Conservation (phyloP, 2,888 invertebrate species). For the Phyllotreta striolata region DNA sequence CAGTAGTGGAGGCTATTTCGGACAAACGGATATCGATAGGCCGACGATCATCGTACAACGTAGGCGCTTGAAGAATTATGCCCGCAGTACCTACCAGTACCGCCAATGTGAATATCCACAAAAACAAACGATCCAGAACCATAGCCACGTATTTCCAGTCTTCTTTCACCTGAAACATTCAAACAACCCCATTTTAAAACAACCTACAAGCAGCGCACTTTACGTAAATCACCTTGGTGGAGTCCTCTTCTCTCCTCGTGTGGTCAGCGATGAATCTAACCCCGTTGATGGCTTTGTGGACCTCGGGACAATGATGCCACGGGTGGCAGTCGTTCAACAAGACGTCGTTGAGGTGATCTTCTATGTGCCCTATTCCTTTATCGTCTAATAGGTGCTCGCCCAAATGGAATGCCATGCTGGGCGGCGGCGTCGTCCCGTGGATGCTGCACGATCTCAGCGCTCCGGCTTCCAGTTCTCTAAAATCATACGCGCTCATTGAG, state of each 20-base stretch:
- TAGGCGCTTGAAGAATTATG: slow-evolving; percentile 94
- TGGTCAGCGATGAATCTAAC: slow-evolving; percentile 93
- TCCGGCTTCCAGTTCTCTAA: slow-evolving; percentile 66
- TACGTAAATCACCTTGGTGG: slow-evolving; percentile 75
- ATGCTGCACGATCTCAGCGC: slow-evolving; percentile 66
- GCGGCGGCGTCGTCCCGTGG: slow-evolving; percentile 69
- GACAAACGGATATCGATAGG: slow-evolving; percentile 89
- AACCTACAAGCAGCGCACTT: not conserved
- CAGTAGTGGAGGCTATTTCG: slow-evolving; percentile 88
- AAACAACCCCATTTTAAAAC: not conserved
- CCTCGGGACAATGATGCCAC: slow-evolving; percentile 91
- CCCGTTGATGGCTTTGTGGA: slow-evolving; percentile 92
- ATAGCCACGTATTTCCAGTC: slow-evolving; percentile 99
- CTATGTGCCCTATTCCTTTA: slow-evolving; percentile 44
- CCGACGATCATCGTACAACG: slow-evolving; percentile 89
- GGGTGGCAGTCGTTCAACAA: slow-evolving; percentile 68
- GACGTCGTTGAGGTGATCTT: slow-evolving; percentile 52
- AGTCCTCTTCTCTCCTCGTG: slow-evolving; percentile 90
- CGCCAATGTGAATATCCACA: slow-evolving; percentile 96
- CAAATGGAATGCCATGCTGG: slow-evolving; percentile 62
- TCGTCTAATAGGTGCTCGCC: slow-evolving; percentile 53
- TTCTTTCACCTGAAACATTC: slow-evolving; percentile 79
- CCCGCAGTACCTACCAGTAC: slow-evolving; percentile 94
- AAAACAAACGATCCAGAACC: slow-evolving; percentile 95
- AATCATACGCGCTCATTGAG: too few relatives aligned